These are phyloP conservation scores for Platorchestia sp. DNA, from an alignment of 1,140 invertebrate species.

Conservation along the genomic window DNA sequence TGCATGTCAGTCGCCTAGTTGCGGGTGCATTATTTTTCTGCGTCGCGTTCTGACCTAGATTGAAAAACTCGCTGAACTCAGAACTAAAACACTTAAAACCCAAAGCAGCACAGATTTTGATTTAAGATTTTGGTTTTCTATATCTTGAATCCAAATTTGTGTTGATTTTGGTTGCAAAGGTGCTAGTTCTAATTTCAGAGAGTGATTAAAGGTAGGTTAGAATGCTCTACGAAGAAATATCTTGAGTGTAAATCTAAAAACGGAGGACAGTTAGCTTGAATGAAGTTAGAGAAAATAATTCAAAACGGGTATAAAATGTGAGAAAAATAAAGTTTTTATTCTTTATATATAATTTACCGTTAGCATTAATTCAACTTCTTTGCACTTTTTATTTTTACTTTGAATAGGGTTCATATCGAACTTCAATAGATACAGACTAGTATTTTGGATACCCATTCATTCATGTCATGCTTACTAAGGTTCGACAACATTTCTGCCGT, in stretches of 20 bases:
- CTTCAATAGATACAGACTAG: neutral
- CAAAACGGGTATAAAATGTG: neutral
- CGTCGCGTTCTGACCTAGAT: too few species aligned
- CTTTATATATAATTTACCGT: too few species aligned
- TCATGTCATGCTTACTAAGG: neutral
- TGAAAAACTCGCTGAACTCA: too few species aligned
- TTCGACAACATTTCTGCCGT: neutral
- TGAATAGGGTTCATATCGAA: neutral
- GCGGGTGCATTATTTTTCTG: too few species aligned
- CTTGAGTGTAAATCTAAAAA: too few species aligned
- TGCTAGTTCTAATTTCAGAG: neutral
- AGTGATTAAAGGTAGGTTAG: too few species aligned
- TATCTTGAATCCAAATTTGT: neutral
- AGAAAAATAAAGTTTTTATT: neutral
- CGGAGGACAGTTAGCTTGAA: too few species aligned
- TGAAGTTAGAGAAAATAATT: neutral
- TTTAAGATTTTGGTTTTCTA: too few species aligned
- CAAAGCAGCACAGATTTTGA: too few species aligned
- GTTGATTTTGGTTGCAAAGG: neutral
- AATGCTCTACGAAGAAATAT: too few species aligned
- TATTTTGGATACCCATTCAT: neutral
- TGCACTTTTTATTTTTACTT: neutral
- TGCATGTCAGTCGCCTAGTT: slow-evolving; percentile 76
- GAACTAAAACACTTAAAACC: too few species aligned
- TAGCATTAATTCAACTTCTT: neutral